Conservation (phyloP, 1,140 invertebrate genomes). For the Heliconius melpomene region DNA sequence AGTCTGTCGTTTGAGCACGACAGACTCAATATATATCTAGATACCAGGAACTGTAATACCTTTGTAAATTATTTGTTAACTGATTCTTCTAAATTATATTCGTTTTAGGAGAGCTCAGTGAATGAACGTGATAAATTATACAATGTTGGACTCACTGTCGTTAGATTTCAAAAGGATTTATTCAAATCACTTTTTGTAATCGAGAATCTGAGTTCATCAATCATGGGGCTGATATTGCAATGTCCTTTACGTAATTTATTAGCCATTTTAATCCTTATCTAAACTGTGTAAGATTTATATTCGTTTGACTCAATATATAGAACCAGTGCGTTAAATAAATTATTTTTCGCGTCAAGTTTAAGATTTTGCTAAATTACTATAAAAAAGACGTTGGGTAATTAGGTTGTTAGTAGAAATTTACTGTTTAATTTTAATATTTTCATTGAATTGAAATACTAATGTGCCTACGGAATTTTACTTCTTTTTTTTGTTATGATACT, state of each 20-base stretch:
- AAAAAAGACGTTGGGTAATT: background rate
- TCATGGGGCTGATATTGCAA: constrained; percentile 19
- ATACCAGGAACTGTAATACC: background rate
- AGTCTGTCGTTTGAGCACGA: too few species aligned
- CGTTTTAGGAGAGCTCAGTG: background rate
- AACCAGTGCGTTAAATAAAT: constrained; percentile 15
- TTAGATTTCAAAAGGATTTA: constrained; percentile 33
- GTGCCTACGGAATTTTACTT: too few species aligned
- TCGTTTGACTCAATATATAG: background rate
- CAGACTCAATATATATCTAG: too few species aligned
- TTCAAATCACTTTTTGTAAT: constrained; percentile 33
- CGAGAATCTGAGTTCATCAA: constrained; percentile 27
- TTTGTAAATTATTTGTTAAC: background rate
- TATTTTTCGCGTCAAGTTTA: constrained; percentile 10
- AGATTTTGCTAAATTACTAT: background rate
- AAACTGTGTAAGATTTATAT: background rate
- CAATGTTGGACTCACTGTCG: constrained; percentile 23
- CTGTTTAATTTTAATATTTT: background rate
- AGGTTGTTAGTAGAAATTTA: background rate
- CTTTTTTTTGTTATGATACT: too few species aligned
- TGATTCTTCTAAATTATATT: constrained; percentile 14
- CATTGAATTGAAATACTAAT: too few species aligned
- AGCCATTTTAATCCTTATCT: background rate
- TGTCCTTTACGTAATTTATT: background rate
- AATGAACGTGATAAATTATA: constrained; percentile 25